phyloP scores from a whole-genome alignment of 1,140 invertebrate species.

The Nylanderia fulva region DNA sequence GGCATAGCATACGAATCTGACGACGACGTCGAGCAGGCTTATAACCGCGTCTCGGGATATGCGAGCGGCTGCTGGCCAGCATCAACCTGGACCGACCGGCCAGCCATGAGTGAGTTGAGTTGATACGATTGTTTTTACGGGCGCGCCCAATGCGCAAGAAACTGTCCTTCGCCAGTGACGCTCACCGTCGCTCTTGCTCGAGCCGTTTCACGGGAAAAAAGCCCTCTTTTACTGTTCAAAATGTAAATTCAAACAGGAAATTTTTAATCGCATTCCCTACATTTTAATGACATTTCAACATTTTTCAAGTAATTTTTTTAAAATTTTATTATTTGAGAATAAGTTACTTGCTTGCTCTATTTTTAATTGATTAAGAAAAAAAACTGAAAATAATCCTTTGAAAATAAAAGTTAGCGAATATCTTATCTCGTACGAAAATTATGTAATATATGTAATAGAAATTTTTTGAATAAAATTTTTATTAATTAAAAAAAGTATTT shows the following conservation, averaged over 20 bases:
- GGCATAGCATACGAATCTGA: constrained; percentile 82
- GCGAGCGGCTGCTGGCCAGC: constrained; percentile 38
- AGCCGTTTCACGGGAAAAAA: no score
- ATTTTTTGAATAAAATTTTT: no score
- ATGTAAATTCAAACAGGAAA: neutral
- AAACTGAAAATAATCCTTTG: no score
- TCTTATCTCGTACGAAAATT: no score
- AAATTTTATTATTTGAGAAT: constrained; percentile 5
- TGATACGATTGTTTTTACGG: constrained; percentile 85
- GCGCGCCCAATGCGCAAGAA: constrained; percentile 83
- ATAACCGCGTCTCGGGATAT: constrained; percentile 64
- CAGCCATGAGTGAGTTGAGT: constrained; percentile 78
- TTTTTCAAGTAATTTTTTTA: neutral
- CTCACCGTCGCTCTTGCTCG: constrained; percentile 75
- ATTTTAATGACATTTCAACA: neutral
- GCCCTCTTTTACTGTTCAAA: neutral
- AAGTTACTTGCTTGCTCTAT: neutral
- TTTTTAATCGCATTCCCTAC: neutral
- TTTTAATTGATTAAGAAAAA: neutral
- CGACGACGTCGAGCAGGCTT: constrained; percentile 60
- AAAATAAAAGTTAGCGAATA: no score
- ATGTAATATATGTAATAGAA: no score
- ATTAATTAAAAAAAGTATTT: no score
- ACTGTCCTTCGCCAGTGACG: constrained; percentile 84
- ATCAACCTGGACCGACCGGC: constrained; percentile 73